Conservation (phyloP, 2,113 vertebrate genomes). For the Rhadina sibilatrix region DNA sequence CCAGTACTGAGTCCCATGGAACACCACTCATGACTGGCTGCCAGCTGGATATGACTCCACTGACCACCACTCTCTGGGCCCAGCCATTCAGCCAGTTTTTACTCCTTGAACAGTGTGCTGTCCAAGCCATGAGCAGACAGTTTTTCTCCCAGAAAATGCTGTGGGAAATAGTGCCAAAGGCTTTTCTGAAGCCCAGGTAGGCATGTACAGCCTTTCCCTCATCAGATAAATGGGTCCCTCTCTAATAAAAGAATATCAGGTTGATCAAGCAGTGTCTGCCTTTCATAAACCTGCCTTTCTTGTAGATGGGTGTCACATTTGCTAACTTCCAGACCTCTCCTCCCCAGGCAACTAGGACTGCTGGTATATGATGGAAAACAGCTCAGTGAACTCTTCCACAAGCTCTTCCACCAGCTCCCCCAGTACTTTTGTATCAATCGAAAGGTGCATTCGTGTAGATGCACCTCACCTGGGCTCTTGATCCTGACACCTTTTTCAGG, state of each 20-base stretch:
- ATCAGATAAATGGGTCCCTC: neutral
- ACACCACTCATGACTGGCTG: neutral
- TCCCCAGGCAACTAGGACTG: neutral
- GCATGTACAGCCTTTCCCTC: neutral
- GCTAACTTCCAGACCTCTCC: neutral
- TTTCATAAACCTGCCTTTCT: neutral
- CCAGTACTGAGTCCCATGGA: neutral
- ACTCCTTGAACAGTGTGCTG: neutral
- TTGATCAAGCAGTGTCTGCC: neutral
- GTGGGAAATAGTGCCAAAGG: neutral
- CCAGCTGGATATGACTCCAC: neutral
- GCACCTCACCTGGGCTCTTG: neutral
- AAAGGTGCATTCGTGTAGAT: neutral
- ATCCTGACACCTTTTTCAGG: neutral
- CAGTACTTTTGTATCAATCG: neutral
- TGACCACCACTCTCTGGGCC: neutral
- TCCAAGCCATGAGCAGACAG: neutral
- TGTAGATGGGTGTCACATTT: neutral
- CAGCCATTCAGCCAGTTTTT: neutral
- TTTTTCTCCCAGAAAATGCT: neutral
- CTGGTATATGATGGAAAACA: neutral
- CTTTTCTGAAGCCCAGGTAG: neutral
- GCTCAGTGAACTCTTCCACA: neutral
- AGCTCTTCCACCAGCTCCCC: neutral
- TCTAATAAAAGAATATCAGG: neutral